These are phyloP conservation scores for Perccottus glenii DNA, from an alignment of 2,113 vertebrate species.

Conservation along the genomic window DNA sequence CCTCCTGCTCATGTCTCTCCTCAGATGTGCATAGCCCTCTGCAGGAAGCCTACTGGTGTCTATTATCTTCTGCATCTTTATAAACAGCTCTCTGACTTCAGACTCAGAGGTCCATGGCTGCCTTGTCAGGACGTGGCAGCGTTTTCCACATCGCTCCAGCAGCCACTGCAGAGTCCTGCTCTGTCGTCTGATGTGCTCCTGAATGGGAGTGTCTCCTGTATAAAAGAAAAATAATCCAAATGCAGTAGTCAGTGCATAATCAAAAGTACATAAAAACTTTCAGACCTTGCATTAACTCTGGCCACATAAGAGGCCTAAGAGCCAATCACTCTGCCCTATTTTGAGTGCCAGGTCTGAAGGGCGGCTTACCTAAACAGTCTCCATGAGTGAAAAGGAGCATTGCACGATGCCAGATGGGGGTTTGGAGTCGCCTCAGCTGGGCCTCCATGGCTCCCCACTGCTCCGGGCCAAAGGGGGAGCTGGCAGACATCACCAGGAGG, in stretches of 20 bases:
- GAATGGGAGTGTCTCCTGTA: slow-evolving; percentile 18
- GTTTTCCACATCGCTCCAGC: slow-evolving; percentile 52
- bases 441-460: slow-evolving; percentile 38
- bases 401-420: slow-evolving; percentile 34
- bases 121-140: slow-evolving; percentile 36
- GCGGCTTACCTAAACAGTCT: slow-evolving; percentile 29
- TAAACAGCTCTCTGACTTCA: slow-evolving; percentile 22
- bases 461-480: slow-evolving; percentile 7
- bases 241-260: no score
- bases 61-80: slow-evolving; percentile 32
- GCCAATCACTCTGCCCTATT: no score
- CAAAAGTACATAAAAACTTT: no score
- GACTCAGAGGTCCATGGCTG: background rate
- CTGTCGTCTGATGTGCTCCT: slow-evolving; percentile 31
- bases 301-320: no score
- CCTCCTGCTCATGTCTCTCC: background rate
- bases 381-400: slow-evolving; percentile 54
- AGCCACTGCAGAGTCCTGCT: slow-evolving; percentile 33
- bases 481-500: slow-evolving; percentile 43
- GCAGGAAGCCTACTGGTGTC: background rate
- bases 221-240: background rate
- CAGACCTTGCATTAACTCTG: no score
- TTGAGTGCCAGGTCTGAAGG: no score
- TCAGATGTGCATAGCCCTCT: background rate
- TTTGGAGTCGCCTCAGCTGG: slow-evolving; percentile 34